phyloP scores from a whole-genome alignment of 2,888 invertebrate genomes.

The Onchidella celtica region DNA sequence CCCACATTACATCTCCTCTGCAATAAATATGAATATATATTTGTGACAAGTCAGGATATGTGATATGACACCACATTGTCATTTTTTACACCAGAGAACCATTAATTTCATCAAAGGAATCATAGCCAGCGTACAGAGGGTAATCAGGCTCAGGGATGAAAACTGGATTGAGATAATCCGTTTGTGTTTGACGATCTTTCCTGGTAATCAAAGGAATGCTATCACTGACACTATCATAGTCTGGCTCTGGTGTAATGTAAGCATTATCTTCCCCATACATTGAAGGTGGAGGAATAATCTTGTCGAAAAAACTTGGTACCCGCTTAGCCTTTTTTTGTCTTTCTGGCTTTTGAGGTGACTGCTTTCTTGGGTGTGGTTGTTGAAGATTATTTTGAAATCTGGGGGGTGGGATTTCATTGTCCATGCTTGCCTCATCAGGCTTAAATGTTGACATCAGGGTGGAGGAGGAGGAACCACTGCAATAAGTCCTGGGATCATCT shows the following conservation, averaged over 20 bases:
- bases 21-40: too few relatives aligned
- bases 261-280: background rate
- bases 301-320: slow-evolving; percentile 6
- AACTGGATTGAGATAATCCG: slow-evolving; percentile 11
- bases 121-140: slow-evolving; percentile 28
- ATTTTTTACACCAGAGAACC: slow-evolving; percentile 46
- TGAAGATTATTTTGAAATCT: background rate
- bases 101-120: slow-evolving; percentile 44
- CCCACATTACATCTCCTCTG: too few relatives aligned
- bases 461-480: background rate
- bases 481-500: background rate
- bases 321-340: slow-evolving; percentile 16
- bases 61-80: too few relatives aligned
- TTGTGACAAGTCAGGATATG: too few relatives aligned
- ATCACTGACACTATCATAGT: slow-evolving; percentile 24
- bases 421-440: background rate
- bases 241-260: slow-evolving; percentile 10
- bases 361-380: background rate
- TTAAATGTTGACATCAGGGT: background rate
- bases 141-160: slow-evolving; percentile 42
- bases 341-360: slow-evolving; percentile 35
- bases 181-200: background rate
- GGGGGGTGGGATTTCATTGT: background rate
- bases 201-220: slow-evolving; percentile 20
- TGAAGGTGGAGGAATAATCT: slow-evolving; percentile 33